These are phyloP conservation scores for Caenorhabditis imperialis DNA, from an alignment of 2,888 invertebrate genomes.

Conservation along the genomic window DNA sequence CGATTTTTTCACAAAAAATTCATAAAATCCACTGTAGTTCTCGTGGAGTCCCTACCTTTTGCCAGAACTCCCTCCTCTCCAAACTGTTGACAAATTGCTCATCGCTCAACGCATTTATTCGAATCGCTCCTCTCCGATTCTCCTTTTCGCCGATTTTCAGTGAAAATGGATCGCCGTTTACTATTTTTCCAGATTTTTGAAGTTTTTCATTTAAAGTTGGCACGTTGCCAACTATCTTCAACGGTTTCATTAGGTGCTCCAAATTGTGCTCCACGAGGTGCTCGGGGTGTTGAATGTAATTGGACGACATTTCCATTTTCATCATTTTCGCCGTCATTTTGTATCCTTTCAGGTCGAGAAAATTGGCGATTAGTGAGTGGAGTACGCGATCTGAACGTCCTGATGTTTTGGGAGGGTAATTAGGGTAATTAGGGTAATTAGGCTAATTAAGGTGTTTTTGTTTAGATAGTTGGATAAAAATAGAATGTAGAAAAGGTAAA, in stretches of 20 bases:
- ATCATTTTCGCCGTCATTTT: slow-evolving; percentile 13
- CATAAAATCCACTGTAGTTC: too few species aligned
- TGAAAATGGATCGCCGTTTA: not conserved
- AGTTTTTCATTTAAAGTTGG: too few species aligned
- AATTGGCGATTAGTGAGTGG: slow-evolving; percentile 23
- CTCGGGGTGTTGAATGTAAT: slow-evolving; percentile 1
- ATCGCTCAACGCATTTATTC: slow-evolving; percentile 8
- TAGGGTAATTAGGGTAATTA: too few species aligned
- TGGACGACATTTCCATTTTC: slow-evolving; percentile 22
- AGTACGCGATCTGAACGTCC: slow-evolving; percentile 28
- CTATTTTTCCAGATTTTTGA: too few species aligned
- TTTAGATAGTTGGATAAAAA: too few species aligned
- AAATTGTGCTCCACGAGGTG: slow-evolving; percentile 8
- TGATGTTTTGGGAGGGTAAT: too few species aligned
- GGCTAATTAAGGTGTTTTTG: too few species aligned
- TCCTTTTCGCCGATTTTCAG: slow-evolving; percentile 1
- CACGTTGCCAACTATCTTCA: slow-evolving; percentile 2
- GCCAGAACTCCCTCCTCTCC: not conserved
- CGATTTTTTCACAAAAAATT: too few species aligned
- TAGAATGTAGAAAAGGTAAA: too few species aligned
- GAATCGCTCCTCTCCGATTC: slow-evolving; percentile 7
- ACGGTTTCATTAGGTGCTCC: not conserved
- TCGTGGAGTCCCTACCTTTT: too few species aligned
- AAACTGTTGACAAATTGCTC: not conserved
- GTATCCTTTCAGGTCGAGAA: slow-evolving; percentile 33